Evolutionary conservation across 2,888 invertebrate genomes (phyloP).

Genomic region (Tinea trinotella): DNA sequence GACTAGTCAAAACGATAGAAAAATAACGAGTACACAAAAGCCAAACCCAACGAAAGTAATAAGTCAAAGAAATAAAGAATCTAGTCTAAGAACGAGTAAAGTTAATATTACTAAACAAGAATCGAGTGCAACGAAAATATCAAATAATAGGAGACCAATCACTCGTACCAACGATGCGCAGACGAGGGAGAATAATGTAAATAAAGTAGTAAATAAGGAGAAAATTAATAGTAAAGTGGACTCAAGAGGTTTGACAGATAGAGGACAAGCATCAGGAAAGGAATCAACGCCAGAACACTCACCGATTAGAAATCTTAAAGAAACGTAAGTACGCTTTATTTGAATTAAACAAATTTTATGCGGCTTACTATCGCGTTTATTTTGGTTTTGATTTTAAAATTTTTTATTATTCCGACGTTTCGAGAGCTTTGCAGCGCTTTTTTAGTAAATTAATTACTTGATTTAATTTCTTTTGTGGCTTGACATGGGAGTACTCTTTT

Average conservation of each 20-base stretch:
- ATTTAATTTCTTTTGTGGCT: too few species aligned
- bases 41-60: slow-evolving; percentile 58
- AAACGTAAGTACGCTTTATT: slow-evolving; percentile 51
- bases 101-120: slow-evolving; percentile 27
- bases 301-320: slow-evolving; percentile 51
- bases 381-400: too few species aligned
- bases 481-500: too few species aligned
- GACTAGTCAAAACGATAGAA: slow-evolving; percentile 57
- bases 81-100: slow-evolving; percentile 52
- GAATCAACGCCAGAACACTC: slow-evolving; percentile 76
- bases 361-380: too few species aligned
- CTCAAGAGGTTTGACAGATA: slow-evolving; percentile 40
- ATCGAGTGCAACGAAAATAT: slow-evolving; percentile 33
- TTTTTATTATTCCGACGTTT: too few species aligned
- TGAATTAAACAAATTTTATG: too few species aligned
- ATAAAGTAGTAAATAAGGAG: slow-evolving; percentile 37
- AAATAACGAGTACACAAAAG: slow-evolving; percentile 40
- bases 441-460: too few species aligned
- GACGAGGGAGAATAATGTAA: slow-evolving; percentile 32
- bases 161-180: slow-evolving; percentile 47
- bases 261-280: slow-evolving; percentile 75
- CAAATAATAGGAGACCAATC: slow-evolving; percentile 42
- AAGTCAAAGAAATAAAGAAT: slow-evolving; percentile 63
- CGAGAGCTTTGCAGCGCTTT: too few species aligned
- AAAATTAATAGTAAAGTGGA: slow-evolving; percentile 42